A percentile compares a stretch with the other conserved stretches of the same genome.
Conservation (phyloP, 1,140 invertebrate genomes). For the Brachionus calyciflorus region DNA sequence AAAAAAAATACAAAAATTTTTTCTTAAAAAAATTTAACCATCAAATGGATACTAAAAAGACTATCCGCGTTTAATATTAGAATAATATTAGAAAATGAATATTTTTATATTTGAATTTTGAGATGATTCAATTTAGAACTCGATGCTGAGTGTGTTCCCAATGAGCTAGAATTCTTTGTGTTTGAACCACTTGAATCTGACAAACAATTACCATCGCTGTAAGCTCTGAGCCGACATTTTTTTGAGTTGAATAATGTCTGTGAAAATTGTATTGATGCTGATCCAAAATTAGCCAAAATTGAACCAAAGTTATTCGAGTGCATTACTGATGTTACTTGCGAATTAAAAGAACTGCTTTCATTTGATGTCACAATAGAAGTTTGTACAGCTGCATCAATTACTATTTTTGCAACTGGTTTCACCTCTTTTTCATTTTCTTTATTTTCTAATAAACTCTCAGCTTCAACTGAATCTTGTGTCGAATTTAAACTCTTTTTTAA, state of each 20-base stretch:
- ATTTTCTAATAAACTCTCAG: background rate
- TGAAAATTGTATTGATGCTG: conserved; percentile 24
- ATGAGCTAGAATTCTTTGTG: conserved; percentile 18
- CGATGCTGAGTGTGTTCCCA: conserved; percentile 31
- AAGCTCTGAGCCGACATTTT: conserved; percentile 24
- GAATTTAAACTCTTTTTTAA: conserved; percentile 8
- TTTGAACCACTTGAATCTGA: conserved; percentile 35
- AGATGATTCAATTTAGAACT: conserved; percentile 33
- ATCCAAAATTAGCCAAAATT: conserved; percentile 28
- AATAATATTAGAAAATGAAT: background rate
- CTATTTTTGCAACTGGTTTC: background rate
- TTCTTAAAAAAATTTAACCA: too few relatives aligned
- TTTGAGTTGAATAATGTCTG: background rate
- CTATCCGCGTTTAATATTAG: too few relatives aligned
- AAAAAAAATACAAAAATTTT: too few relatives aligned
- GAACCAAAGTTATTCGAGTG: conserved; percentile 43
- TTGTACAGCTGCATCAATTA: conserved; percentile 29
- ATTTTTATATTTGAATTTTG: conserved; percentile 37
- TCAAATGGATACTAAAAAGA: too few relatives aligned
- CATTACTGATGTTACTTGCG: conserved; percentile 19
- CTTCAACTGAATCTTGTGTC: background rate
- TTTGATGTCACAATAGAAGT: background rate
- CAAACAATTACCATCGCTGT: conserved; percentile 35
- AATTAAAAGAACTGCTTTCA: conserved; percentile 41
- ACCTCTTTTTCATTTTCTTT: background rate